Evolutionary conservation across 2,113 vertebrate genomes (phyloP), one percentile per base, ranked within the genome.

Genomic region (Megalops atlanticus): DNA sequence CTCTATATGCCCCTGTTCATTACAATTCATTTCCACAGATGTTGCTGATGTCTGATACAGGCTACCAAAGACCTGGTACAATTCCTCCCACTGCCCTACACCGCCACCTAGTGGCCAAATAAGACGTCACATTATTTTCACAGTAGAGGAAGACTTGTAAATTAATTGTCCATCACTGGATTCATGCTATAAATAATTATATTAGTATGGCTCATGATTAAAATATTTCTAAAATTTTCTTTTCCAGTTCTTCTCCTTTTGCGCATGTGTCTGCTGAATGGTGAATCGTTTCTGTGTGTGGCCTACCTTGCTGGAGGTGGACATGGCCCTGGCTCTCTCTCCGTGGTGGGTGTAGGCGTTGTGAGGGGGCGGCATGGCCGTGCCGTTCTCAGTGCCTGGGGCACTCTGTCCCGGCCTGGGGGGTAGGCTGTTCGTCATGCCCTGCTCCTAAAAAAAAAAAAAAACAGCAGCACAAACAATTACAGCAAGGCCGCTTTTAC

Each of bases 231-330:
- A n/a, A n/a, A n/a, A n/a, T n/a, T n/a, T n/a, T n/a, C n/a, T n/a
- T n/a, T n/a, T n/a, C n/a, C n/a, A n/a, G n/a, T n/a, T n/a, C n/a
- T n/a, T n/a, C n/a, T n/a, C n/a, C n/a, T n/a, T n/a, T n/a, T n/a
- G n/a, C n/a, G n/a, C n/a, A n/a, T n/a, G n/a, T n/a, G n/a, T n/a
- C n/a, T n/a, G n/a, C n/a, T n/a, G n/a, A n/a, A n/a, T n/a, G n/a
- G n/a, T n/a, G n/a, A n/a, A n/a, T n/a, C n/a, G n/a, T n/a, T n/a
- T n/a, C 52, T 4, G 7, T 4, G 4, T 5, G 74, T 38, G 12
- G n/a, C 47, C 4, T 83, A 90, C 89, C 87, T 89, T 90, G 77
- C 80, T 80, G 24, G 76, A 86, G 7, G 82, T 82, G 49, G 89
- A 88, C 74, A 85, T 77, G 6, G 85, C 82, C 27, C 85, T 45